Evolutionary conservation across 2,797 vertebrate species (phyloP).

Genomic region (Chaenodraco wilsoni): DNA sequence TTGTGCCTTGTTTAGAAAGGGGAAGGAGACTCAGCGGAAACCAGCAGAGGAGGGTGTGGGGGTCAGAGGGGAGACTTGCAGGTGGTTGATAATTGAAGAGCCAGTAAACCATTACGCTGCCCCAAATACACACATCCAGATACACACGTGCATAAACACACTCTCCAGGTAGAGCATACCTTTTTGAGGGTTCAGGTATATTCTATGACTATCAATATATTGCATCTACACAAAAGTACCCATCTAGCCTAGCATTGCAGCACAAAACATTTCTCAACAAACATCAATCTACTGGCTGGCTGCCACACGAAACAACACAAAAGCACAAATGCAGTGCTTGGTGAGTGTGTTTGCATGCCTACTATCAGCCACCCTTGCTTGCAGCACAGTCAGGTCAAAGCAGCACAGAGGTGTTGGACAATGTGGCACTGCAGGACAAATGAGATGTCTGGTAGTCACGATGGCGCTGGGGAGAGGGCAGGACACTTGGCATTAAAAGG

Average conservation of each 20-base stretch:
- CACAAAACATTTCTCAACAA: not conserved
- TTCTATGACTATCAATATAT: not conserved
- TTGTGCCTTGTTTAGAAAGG: constrained; percentile 55
- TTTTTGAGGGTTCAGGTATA: not conserved
- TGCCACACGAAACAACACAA: constrained; percentile 9
- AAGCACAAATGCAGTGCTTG: not conserved
- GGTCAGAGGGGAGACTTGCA: constrained; percentile 63
- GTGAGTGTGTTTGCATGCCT: constrained; percentile 10
- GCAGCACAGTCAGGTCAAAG: constrained; percentile 51
- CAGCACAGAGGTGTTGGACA: constrained; percentile 61
- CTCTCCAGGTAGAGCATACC: constrained; percentile 1
- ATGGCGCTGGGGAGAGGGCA: constrained; percentile 38
- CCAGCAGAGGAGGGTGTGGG: constrained; percentile 44
- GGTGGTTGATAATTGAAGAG: constrained; percentile 51
- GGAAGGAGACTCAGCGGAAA: constrained; percentile 44
- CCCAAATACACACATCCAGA: constrained; percentile 6
- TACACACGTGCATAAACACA: not conserved
- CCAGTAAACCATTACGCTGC: constrained; percentile 31
- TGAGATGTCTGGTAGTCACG: constrained; percentile 48
- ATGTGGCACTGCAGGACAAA: constrained; percentile 47
- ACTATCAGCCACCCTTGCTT: constrained; percentile 21
- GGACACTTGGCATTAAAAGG: constrained; percentile 4
- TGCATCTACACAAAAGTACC: not conserved
- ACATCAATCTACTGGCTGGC: not conserved
- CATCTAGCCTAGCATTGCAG: not conserved